Evolutionary conservation across 2,113 vertebrate genomes (phyloP).

Genomic region (Anoura caudifer): DNA sequence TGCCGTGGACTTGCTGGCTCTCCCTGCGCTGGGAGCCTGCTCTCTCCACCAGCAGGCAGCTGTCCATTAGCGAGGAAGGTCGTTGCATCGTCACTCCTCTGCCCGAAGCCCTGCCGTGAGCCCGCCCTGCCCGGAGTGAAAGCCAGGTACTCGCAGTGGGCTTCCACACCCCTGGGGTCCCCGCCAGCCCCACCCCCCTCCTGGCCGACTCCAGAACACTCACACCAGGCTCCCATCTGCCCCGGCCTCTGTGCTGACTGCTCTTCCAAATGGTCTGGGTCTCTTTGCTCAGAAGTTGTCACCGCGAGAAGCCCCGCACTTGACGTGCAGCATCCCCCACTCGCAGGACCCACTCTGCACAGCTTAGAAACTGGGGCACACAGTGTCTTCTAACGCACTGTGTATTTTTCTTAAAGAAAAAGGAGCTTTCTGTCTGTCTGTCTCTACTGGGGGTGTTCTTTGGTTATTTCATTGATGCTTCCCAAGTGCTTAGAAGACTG

Average conservation of each 20-base stretch:
- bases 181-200: accelerated
- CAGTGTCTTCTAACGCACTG: not conserved
- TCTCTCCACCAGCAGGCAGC: not conserved
- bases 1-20: not conserved
- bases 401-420: too few relatives aligned
- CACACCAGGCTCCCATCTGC: not conserved
- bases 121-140: not conserved
- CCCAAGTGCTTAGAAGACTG: not conserved
- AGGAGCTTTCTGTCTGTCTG: not conserved
- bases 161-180: accelerated
- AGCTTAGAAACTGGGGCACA: accelerated
- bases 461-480: not conserved
- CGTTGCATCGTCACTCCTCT: too few relatives aligned
- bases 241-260: not conserved
- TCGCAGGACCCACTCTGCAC: accelerated
- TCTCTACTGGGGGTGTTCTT: not conserved
- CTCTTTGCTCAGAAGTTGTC: not conserved
- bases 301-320: accelerated
- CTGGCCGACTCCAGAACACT: not conserved
- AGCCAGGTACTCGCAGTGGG: not conserved
- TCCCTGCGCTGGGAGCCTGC: not conserved
- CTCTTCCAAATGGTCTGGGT: accelerated
- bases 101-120: not conserved
- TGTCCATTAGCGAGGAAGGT: not conserved
- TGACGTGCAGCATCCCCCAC: accelerated